A percentile compares a stretch with the other conserved stretches of the same genome.
Evolutionary conservation across 92 coral and sea anemone species (phyloP).

Genomic region (Siderastrea radians): DNA sequence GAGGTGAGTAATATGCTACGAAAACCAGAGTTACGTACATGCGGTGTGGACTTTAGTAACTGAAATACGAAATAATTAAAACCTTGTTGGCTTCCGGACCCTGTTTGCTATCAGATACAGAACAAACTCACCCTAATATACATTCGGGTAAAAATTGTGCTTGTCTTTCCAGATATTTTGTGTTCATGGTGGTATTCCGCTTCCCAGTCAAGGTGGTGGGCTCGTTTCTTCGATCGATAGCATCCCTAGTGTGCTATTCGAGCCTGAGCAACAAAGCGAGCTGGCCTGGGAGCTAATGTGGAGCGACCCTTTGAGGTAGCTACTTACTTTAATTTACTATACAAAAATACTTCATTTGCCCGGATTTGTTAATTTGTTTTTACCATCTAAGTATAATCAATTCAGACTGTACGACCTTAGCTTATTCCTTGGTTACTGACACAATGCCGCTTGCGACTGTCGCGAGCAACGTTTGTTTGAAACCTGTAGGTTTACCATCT

Average conservation of each 20-base stretch:
- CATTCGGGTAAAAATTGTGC: not conserved
- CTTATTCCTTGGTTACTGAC: not conserved
- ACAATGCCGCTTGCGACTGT: not conserved
- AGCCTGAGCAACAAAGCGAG: conserved; percentile 81
- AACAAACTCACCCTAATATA: not conserved
- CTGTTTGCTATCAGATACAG: not conserved
- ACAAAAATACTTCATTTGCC: not conserved
- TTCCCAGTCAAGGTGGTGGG: conserved; percentile 86
- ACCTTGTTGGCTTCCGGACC: too few species aligned
- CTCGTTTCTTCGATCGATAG: conserved; percentile 71
- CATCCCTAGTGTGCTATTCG: conserved; percentile 70
- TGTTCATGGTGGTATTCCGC: conserved; percentile 94
- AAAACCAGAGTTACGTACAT: too few species aligned
- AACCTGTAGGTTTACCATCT: too few species aligned
- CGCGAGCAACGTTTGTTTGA: not conserved
- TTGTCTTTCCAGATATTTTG: conserved; percentile 75
- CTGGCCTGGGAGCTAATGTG: conserved; percentile 96
- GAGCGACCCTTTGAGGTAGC: conserved; percentile 92
- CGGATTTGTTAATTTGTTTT: not conserved
- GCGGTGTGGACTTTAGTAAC: too few species aligned
- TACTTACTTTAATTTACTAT: not conserved
- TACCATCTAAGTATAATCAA: not conserved
- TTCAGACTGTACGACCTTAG: too few species aligned
- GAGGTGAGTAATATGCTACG: too few species aligned
- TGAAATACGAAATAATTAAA: too few species aligned